These are phyloP conservation scores for Cheumatopsyche charites DNA, from an alignment of 1,140 invertebrate species.

Conservation along the genomic window DNA sequence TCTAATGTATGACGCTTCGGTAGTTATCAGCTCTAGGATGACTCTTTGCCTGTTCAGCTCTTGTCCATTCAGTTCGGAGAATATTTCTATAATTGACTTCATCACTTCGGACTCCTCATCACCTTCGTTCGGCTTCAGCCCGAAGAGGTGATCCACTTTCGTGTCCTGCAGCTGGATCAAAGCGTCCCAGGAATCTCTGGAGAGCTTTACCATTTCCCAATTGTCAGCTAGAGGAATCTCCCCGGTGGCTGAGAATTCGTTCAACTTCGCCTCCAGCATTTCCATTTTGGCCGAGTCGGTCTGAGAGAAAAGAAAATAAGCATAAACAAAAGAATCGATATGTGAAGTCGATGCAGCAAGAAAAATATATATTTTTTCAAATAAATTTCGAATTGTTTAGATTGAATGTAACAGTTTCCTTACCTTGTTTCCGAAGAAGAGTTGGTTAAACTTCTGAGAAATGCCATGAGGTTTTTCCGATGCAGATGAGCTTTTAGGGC, in stretches of 20 bases:
- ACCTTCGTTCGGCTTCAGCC: background rate
- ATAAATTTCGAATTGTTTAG: background rate
- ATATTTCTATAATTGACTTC: background rate
- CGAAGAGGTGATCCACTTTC: slow-evolving; percentile 13
- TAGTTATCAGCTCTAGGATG: slow-evolving; percentile 40
- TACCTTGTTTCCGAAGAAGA: slow-evolving; percentile 27
- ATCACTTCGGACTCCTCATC: background rate
- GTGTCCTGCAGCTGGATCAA: background rate
- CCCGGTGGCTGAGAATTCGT: background rate
- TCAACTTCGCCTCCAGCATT: slow-evolving; percentile 16
- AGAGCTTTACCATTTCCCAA: background rate
- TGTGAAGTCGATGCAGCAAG: no score
- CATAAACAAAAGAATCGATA: no score
- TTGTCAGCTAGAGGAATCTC: background rate
- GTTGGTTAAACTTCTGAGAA: slow-evolving; percentile 25
- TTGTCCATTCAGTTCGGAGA: slow-evolving; percentile 20
- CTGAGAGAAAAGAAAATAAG: background rate
- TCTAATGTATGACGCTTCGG: slow-evolving; percentile 39
- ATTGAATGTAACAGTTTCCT: no score
- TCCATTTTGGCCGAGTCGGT: slow-evolving; percentile 34
- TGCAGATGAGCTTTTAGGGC: background rate
- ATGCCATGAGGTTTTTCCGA: background rate
- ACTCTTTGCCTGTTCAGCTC: slow-evolving; percentile 35
- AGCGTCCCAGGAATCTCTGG: slow-evolving; percentile 2
- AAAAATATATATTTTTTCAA: background rate